Base-by-base conservation (phyloP, 2,797 vertebrate species). In the Todus mexicanus region DNA sequence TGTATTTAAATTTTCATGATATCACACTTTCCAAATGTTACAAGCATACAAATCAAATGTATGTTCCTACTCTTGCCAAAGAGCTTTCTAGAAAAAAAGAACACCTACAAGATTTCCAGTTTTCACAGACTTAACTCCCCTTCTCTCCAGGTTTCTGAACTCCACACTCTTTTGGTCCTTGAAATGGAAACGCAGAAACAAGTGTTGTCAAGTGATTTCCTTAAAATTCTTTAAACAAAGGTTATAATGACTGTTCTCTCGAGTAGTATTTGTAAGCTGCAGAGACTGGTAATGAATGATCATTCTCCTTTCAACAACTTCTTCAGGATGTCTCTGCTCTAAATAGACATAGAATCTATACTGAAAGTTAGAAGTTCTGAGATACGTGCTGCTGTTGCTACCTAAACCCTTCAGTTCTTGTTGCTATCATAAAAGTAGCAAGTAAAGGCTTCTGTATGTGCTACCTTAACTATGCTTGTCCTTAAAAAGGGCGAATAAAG, bases 21-120 rank as follows among this genome's bases (percentile, higher is more conserved):
- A 87, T 93, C 90, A 90, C 81, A 94, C 90, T 89, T 94, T 42
- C 90, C 94, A 96, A 95, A 96, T 94, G 95, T 82, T 94, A 88
- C 85, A 92, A 82, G 88, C 86, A 92, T 74, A 90, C 22, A 92
- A 93, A 92, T 92, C 69, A 93, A 94, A 92, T 9, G 20, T 43
- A 95, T 38, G 74, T 45, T 90, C 68, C 74, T 74, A 33, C 13
- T 76, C 61, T 77, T 93, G 93, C 87, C 90, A 94, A 72, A 68
- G 90, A 90, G 64, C 42, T 60, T 90, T 86, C 79, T 81, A 87
- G 66, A 57, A 65, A 70, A 71, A 79, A 47, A 47, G 33, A 66
- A 72, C 84, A 93, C 53, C 91, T 89, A 84, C 71, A 68, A 90
- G 64, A 91, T n/a, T 71, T 86, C 53, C 73, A 81, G 40, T 56